Evolutionary conservation across 2,888 invertebrate species (phyloP), one percentile per base, ranked within the genome.

Genomic region (Drosophila emarginata): DNA sequence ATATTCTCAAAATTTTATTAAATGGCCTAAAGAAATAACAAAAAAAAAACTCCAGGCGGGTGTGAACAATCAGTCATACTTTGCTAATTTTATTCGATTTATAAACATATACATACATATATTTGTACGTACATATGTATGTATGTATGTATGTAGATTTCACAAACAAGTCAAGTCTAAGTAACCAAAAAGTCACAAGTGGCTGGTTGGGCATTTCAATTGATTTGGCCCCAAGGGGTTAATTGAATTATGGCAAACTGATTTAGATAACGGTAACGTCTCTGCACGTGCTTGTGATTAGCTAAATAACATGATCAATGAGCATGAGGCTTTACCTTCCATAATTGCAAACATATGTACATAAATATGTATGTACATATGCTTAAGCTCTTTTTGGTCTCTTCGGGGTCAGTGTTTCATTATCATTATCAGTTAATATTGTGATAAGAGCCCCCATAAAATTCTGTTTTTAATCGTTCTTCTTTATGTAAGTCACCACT

Each of bases 151-250:
- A 45, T 6, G 12, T 45, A 45, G 45, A 21, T 21, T 21, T 45
- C 45, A 45, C 45, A 45, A 21, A 45, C 45, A 45, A 45, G 9
- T 45, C 45, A 45, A 45, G 45, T 45, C 45, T 36, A 54, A 32
- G 54, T 45, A 45, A 39, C 45, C 12, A 40, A 36, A 21, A 6
- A 56, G 66, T 60, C 72, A 72, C 61, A 50, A 64, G 72, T 50
- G 52, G 56, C 11, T 21, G 37, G 40, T 14, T 54, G 14, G 28
- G 36, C 7, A 39, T 58, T 53, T 72, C 76, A 87, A 89, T 88
- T 83, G 74, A 80, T 82, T 83, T 84, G 88, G 79, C 82, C 89
- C 79, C 77, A 75, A 61, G 73, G 83, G 89, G 89, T 90, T 89
- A 85, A 89, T 77, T 86, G 72, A 88, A 85, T 88, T 82, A 83